phyloP scores from a whole-genome alignment of 2,113 vertebrate species.

The Xenopus borealis region DNA sequence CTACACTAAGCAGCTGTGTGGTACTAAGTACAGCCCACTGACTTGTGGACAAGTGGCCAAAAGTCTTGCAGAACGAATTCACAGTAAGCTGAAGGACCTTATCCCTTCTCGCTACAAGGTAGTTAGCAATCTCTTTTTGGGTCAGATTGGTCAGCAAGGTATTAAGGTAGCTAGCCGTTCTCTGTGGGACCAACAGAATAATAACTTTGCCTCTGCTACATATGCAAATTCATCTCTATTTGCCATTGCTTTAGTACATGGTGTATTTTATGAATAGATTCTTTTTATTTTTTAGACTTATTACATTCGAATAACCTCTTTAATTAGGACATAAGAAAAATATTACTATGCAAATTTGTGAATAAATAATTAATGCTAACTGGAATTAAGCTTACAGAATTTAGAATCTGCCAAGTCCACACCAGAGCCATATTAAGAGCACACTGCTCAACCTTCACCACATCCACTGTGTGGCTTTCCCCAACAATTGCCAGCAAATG shows the following conservation, averaged over 20 bases:
- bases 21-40: conserved; percentile 49
- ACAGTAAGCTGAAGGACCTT: conserved; percentile 56
- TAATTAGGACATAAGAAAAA: too few relatives aligned
- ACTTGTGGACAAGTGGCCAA: conserved; percentile 50
- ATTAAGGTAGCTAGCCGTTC: conserved; percentile 62
- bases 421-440: too few relatives aligned
- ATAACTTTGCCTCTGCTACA: conserved; percentile 62
- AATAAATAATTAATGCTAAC: too few relatives aligned
- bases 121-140: conserved; percentile 70
- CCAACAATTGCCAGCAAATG: too few relatives aligned
- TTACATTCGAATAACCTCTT: too few relatives aligned
- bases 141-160: conserved; percentile 61
- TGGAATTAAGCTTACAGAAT: too few relatives aligned
- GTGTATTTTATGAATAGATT: conserved; percentile 69
- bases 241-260: conserved; percentile 66
- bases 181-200: conserved; percentile 59
- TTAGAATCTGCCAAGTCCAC: too few relatives aligned
- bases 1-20: conserved; percentile 22
- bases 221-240: conserved; percentile 69
- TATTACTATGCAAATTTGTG: too few relatives aligned
- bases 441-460: too few relatives aligned
- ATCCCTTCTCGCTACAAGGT: conserved; percentile 71
- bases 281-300: too few relatives aligned
- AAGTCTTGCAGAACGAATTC: conserved; percentile 63
- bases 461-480: too few relatives aligned